Evolutionary conservation across 2,797 vertebrate species (phyloP).

Genomic region (Odontamblyopus lacepedii): DNA sequence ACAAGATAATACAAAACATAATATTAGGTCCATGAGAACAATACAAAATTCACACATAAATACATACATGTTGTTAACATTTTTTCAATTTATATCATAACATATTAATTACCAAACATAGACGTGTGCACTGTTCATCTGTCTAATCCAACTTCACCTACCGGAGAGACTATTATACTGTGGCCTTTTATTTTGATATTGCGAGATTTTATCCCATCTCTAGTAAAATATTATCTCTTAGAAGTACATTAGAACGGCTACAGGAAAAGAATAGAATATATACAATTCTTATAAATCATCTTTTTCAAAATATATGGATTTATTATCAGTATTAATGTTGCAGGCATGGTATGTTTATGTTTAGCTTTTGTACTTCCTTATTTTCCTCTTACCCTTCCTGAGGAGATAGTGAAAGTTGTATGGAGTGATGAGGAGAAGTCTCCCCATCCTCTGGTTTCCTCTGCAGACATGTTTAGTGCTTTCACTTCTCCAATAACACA

Average conservation of each 20-base stretch:
- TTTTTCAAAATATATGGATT: background rate
- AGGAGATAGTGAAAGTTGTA: slow-evolving; percentile 46
- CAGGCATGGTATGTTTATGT: background rate
- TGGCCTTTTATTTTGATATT: too few relatives aligned
- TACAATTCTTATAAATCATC: background rate
- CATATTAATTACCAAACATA: background rate
- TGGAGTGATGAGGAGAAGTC: slow-evolving; percentile 32
- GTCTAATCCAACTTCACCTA: too few relatives aligned
- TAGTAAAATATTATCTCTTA: background rate
- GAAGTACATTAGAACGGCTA: background rate
- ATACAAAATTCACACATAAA: background rate
- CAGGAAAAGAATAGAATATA: background rate
- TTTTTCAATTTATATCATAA: background rate
- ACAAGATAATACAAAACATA: too few relatives aligned
- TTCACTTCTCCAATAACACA: slow-evolving; percentile 52
- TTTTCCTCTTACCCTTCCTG: slow-evolving; percentile 20
- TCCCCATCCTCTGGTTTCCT: slow-evolving; percentile 42
- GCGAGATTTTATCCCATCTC: too few relatives aligned
- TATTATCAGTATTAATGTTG: background rate
- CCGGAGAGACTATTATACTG: too few relatives aligned
- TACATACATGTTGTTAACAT: background rate
- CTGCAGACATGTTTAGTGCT: slow-evolving; percentile 42
- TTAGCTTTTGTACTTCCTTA: slow-evolving; percentile 35
- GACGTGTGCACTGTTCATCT: too few relatives aligned
- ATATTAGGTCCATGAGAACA: too few relatives aligned